phyloP scores from a whole-genome alignment of 2,113 vertebrate species.

The Peucedramus taeniatus region DNA sequence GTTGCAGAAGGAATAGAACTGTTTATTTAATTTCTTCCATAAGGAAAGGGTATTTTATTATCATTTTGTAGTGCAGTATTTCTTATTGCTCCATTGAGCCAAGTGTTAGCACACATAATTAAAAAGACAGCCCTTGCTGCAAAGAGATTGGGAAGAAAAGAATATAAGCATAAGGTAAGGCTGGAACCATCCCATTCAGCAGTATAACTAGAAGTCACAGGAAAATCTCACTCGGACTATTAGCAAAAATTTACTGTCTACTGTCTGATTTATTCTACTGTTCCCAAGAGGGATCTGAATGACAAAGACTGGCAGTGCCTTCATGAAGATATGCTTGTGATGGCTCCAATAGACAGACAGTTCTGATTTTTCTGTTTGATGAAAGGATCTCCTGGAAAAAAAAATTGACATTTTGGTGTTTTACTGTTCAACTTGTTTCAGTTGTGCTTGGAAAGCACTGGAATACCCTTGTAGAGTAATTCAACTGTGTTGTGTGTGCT shows the following conservation, averaged over 20 bases:
- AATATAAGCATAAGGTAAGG: not conserved
- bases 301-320: not conserved
- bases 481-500: not conserved
- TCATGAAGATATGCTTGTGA: not conserved
- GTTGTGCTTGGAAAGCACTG: not conserved
- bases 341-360: fast-evolving
- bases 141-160: not conserved
- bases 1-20: not conserved
- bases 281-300: not conserved
- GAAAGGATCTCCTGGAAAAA: not conserved
- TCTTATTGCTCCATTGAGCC: not conserved
- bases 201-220: not conserved
- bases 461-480: not conserved
- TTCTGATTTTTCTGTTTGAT: not conserved
- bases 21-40: constrained; percentile 13
- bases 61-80: not conserved
- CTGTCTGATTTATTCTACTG: no score
- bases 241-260: not conserved
- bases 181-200: not conserved
- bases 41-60: not conserved
- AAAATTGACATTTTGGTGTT: not conserved
- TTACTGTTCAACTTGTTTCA: not conserved
- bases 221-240: not conserved
- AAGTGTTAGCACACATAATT: not conserved
- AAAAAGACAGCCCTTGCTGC: not conserved